Base-by-base conservation (phyloP, 1,140 invertebrate genomes). In the Nasonia giraulti region DNA sequence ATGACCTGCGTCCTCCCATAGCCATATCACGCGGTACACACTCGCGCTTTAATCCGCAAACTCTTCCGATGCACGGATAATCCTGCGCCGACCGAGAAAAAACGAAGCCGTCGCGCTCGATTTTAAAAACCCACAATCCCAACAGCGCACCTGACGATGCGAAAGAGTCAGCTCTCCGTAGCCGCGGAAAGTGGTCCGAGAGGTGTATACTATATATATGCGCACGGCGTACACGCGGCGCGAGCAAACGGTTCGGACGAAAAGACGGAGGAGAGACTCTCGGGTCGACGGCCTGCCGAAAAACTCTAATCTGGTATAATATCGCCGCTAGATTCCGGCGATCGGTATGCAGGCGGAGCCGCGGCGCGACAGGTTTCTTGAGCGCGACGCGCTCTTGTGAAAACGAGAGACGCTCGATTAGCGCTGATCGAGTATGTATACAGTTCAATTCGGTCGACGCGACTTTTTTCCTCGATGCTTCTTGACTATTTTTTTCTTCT, bases 221-320 rank as follows among this genome's bases (percentile, higher is more conserved):
- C 27, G 27, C 27, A 27, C 27, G 27, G 33, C 44, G 37, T 75
- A 44, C 20, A 40, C 73, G n/a, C 10, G 3, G 17, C 74, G 20
- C 40, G 74, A 33, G 68, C 31, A 69, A 69, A 27, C 14, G 68
- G 31, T 17, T 71, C 68, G 10, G 8, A 31, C 23, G 68, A 68
- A 23, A 7, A 68, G 75, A 1, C 87, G 84, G 12, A 12, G 31
- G 7, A 37, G 17, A 2, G 5, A 89, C 83, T 77, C 50, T 37
- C 83, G 85, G 91, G 90, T 91, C 90, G 87, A 90, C 82, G 89
- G 75, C 88, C 90, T 89, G 86, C 84, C 88, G 87, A 90, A 91
- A 86, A 87, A 87, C 80, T 50, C 37, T n/a, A n/a, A n/a, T n/a
- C n/a, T 76, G 27, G 55, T 33, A 55, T 77, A 77, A 73, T 50